A percentile compares a stretch with the other conserved stretches of the same genome.
These are phyloP conservation scores for Megalops atlanticus DNA, from an alignment of 2,113 vertebrate species.

Conservation along the genomic window DNA sequence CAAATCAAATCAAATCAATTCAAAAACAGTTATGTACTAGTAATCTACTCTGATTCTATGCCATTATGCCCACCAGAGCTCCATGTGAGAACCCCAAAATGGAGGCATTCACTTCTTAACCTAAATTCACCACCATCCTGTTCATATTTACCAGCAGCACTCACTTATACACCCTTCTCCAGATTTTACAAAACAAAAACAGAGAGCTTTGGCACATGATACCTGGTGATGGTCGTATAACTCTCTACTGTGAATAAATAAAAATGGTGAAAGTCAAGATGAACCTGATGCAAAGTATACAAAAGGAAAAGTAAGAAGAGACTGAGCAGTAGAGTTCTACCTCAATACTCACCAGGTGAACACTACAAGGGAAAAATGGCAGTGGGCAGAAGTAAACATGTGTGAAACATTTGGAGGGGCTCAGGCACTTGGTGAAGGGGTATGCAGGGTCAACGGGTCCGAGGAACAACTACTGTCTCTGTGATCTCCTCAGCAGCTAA, in stretches of 20 bases:
- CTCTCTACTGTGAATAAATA: neutral
- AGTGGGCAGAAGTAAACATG: neutral
- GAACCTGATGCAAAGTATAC: neutral
- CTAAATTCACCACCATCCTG: neutral
- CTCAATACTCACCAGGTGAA: constrained; percentile 18
- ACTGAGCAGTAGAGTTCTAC: neutral
- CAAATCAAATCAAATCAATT: neutral
- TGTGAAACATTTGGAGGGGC: neutral
- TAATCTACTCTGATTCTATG: constrained; percentile 23
- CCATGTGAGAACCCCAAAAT: neutral
- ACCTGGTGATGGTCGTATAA: neutral
- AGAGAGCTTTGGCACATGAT: neutral
- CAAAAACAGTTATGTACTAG: neutral
- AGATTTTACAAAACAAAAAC: constrained; percentile 1
- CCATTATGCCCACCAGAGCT: constrained; percentile 11
- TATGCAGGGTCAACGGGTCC: constrained; percentile 13
- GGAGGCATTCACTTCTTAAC: neutral
- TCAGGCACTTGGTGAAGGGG: neutral
- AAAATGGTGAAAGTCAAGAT: neutral
- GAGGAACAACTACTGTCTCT: constrained; percentile 19
- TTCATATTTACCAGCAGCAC: neutral
- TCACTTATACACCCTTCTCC: neutral
- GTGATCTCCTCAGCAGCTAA: constrained; percentile 23
- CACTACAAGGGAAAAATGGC: neutral
- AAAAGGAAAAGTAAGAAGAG: neutral